Evolutionary conservation across 2,888 invertebrate species (phyloP).

Genomic region (Lepetodrilus schrolli): DNA sequence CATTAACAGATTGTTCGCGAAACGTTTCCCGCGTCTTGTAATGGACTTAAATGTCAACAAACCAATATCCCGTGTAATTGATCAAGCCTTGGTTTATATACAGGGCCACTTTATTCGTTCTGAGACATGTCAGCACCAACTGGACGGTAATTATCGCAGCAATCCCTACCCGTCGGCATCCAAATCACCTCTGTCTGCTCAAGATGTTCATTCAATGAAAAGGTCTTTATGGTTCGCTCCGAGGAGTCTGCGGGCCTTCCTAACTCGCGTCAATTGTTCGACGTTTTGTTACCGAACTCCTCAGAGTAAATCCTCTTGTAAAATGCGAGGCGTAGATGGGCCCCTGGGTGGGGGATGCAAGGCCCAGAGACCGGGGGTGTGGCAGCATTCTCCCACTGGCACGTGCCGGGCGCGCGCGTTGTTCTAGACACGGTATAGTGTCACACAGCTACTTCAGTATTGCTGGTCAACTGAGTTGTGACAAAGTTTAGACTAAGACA

Average conservation of each 20-base stretch:
- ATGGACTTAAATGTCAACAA: background rate
- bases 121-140: constrained; percentile 15
- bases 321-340: background rate
- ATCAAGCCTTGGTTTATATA: constrained; percentile 17
- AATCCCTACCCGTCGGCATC: constrained; percentile 11
- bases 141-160: background rate
- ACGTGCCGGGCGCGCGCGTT: background rate
- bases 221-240: constrained; percentile 8
- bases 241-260: background rate
- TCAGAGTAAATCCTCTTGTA: constrained; percentile 8
- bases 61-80: constrained; percentile 4
- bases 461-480: background rate
- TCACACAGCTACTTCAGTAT: background rate
- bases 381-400: background rate
- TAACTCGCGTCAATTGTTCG: constrained; percentile 6
- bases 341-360: background rate
- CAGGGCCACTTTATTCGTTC: background rate
- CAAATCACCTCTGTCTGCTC: background rate
- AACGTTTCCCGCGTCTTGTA: background rate
- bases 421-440: background rate
- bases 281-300: background rate
- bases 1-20: too few species aligned
- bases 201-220: constrained; percentile 1
- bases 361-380: background rate
- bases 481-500: constrained; percentile 2